Conservation (phyloP, 2,797 vertebrate species). For the Lates japonicus region DNA sequence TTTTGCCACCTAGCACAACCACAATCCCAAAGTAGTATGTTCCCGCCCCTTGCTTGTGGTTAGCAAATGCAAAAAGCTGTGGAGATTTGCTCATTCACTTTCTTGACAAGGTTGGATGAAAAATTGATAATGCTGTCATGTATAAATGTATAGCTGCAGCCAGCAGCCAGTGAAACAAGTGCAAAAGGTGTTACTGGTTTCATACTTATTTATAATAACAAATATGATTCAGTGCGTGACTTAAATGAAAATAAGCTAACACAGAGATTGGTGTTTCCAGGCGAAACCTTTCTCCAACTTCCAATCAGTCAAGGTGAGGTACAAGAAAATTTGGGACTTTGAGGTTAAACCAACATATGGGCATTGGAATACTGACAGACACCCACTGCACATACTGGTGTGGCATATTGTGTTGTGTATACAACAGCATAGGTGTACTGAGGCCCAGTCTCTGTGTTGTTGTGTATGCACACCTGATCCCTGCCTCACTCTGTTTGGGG, state of each 20-base stretch:
- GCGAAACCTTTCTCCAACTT: background rate
- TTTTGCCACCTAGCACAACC: too few species aligned
- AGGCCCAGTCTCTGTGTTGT: constrained; percentile 58
- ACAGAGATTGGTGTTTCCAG: too few species aligned
- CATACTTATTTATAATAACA: too few species aligned
- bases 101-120: background rate
- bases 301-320: background rate
- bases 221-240: too few species aligned
- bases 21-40: background rate
- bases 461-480: constrained; percentile 72
- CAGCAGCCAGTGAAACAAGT: background rate
- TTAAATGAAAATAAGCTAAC: too few species aligned
- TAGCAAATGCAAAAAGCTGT: background rate
- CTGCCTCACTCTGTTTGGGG: constrained; percentile 64
- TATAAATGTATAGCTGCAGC: background rate
- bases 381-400: background rate
- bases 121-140: background rate
- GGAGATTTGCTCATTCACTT: background rate
- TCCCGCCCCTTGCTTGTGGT: too few species aligned
- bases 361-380: background rate
- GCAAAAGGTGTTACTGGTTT: too few species aligned
- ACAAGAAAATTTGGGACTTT: background rate
- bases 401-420: constrained; percentile 69
- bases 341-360: background rate
- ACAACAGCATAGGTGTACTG: constrained; percentile 55